Base-by-base conservation (phyloP, 92 coral and sea anemone genomes). In the Nematostella vectensis region DNA sequence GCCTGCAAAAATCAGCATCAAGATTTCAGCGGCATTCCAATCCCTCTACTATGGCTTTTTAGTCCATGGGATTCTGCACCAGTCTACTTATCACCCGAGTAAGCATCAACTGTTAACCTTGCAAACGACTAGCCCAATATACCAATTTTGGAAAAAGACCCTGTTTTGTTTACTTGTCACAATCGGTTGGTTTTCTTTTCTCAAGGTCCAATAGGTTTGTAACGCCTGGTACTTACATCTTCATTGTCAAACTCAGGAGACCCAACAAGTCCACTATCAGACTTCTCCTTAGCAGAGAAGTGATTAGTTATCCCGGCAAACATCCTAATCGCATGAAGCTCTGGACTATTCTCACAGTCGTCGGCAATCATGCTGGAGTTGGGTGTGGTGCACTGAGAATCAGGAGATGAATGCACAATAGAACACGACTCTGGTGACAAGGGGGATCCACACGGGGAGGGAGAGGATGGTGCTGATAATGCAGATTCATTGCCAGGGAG, bases 401-500 rank as follows among this genome's bases (percentile, higher is more conserved):
- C 83, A 2, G 56, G 63, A 3, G 77, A 54, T 47, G 58, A 59
- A 33, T 27, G 59, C 0, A 52, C 55, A 33, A 63, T 61, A 49
- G 88, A 80, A 1, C 75, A 63, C 48, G 86, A 6, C 12, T 11
- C 68, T 45, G 94, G 85, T 50, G 80, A 74, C 45, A 81, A 69
- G 24, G 82, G 61, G 29, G 54, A 55, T 45, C 74, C 82, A 16
- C 88, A 85, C 58, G 60, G 59, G 11, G 75, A 51, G 22, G 95
- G 88, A 39, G 95, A 85, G 40, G 81, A 75, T 36, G 81, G 78
- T 2, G 63, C 66, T 20, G 83, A 67, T n/a, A 55, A n/a, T n/a
- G n/a, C 50, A n/a, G 53, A 62, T 10, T 91, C 96, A 22, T 86
- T 88, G 4, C 82, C 87, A 56, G 87, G 70, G 19, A 75, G 63